Evolutionary conservation across 2,888 invertebrate species (phyloP).

Genomic region (Dynastes grantii): DNA sequence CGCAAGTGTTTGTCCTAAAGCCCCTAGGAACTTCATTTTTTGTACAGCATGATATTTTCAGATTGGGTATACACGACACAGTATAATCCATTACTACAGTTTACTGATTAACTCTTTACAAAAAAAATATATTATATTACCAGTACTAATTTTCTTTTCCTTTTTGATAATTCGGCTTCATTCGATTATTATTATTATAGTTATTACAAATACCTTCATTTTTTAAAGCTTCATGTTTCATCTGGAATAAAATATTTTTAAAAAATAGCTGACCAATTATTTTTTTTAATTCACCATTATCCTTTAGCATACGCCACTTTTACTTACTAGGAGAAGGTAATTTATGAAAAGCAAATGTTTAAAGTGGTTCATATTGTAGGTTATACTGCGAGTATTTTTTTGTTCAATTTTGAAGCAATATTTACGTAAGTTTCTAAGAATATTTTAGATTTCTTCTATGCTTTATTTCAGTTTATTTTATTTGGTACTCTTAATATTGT

Average conservation of each 20-base stretch:
- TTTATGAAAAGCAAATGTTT: too few species aligned
- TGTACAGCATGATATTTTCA: constrained; percentile 93
- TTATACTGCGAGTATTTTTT: too few species aligned
- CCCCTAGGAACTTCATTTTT: constrained; percentile 89
- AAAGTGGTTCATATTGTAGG: too few species aligned
- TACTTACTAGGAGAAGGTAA: too few species aligned
- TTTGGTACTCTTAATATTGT: too few species aligned
- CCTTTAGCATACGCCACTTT: too few species aligned
- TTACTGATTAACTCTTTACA: constrained; percentile 24
- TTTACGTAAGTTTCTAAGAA: too few species aligned
- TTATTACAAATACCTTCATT: constrained; percentile 86
- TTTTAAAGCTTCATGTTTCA: constrained; percentile 55
- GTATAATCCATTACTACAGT: constrained; percentile 69
- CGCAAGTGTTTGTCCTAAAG: constrained; percentile 94
- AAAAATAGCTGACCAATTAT: constrained; percentile 49
- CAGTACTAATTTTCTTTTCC: constrained; percentile 30
- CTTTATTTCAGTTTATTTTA: too few species aligned
- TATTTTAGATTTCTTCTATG: too few species aligned
- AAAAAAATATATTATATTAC: constrained; percentile 27
- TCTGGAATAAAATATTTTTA: constrained; percentile 59
- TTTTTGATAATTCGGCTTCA: constrained; percentile 42
- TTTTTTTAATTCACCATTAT: background rate
- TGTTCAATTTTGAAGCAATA: too few species aligned
- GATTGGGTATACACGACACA: constrained; percentile 92
- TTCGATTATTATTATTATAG: constrained; percentile 10